Evolutionary conservation across 2,888 invertebrate species (phyloP).

Genomic region (Metacarcinus magister): DNA sequence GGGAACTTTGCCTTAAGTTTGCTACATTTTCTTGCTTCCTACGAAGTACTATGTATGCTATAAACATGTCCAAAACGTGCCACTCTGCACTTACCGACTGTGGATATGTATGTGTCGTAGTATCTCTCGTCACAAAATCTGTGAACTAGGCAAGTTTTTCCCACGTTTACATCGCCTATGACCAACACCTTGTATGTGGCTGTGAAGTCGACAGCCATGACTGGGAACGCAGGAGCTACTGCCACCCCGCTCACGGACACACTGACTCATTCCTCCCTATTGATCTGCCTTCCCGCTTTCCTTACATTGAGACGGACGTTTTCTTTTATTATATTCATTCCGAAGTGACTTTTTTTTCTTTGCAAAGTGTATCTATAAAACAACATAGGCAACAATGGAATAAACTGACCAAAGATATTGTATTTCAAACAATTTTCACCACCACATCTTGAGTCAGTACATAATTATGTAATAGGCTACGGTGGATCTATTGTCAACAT

Average conservation of each 20-base stretch:
- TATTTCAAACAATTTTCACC: no score
- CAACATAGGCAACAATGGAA: no score
- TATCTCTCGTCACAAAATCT: conserved; percentile 95
- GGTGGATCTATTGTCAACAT: neutral
- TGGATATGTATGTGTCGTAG: conserved; percentile 95
- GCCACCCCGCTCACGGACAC: conserved; percentile 68
- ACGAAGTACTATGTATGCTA: neutral
- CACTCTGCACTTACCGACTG: conserved; percentile 90
- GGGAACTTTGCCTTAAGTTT: neutral
- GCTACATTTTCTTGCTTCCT: neutral
- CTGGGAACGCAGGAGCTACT: conserved; percentile 69
- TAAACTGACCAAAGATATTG: no score
- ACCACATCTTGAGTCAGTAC: neutral
- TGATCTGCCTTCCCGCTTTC: conserved; percentile 70
- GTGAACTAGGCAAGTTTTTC: conserved; percentile 95
- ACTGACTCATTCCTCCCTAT: conserved; percentile 74
- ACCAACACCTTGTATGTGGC: conserved; percentile 94
- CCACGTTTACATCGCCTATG: conserved; percentile 94
- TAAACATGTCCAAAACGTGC: neutral
- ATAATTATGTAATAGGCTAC: neutral
- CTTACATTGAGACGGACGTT: neutral
- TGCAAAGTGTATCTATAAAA: neutral
- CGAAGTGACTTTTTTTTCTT: neutral
- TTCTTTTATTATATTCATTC: neutral
- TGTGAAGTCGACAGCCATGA: conserved; percentile 93